Conservation (phyloP, 2,888 invertebrate genomes). For the Ectobius pallidus region DNA sequence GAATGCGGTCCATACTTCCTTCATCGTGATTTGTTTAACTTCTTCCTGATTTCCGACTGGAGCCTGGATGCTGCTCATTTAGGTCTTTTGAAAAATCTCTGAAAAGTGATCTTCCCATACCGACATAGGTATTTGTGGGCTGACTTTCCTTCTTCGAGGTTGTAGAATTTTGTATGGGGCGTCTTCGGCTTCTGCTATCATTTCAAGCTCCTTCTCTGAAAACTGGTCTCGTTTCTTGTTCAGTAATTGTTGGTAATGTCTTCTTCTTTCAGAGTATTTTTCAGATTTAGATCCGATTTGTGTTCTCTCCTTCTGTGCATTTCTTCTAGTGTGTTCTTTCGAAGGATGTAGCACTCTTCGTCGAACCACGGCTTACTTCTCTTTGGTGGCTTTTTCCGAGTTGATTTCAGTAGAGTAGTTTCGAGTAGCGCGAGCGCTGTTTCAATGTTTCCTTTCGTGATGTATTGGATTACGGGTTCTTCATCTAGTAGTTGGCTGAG, state of each 20-base stretch:
- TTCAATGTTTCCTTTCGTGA: not conserved
- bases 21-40: not conserved
- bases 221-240: not conserved
- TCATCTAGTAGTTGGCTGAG: not conserved
- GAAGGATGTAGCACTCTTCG: not conserved
- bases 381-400: not conserved
- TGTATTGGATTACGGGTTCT: not conserved
- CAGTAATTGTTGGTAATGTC: not conserved
- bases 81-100: not conserved
- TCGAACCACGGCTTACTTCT: constrained; percentile 5
- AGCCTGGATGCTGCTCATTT: not conserved
- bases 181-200: not conserved
- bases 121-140: not conserved
- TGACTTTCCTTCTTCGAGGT: not conserved
- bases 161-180: not conserved
- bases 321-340: not conserved
- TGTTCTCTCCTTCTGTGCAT: not conserved
- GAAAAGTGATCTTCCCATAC: not conserved
- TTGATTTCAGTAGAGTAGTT: not conserved
- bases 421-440: not conserved
- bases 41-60: not conserved
- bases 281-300: not conserved
- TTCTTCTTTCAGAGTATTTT: not conserved
- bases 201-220: not conserved
- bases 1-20: not conserved